Evolutionary conservation across 2,888 invertebrate genomes (phyloP), one percentile per base, ranked within the genome.

Genomic region (Cenopis cana): DNA sequence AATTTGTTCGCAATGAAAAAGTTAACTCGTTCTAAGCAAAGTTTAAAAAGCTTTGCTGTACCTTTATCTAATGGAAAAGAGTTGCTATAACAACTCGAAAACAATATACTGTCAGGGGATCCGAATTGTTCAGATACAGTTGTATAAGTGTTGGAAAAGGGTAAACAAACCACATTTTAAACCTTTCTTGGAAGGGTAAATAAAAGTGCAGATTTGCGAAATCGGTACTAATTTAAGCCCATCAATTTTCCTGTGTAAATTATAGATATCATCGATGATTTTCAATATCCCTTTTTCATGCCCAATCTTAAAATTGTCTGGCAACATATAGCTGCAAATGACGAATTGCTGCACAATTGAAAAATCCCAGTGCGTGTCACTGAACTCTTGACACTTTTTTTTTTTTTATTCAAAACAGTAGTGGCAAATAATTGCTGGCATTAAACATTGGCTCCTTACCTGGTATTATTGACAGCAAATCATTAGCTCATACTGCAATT

Each of bases 1-100:
- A 73, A 74, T 73, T 76, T 69, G 72, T 73, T 72, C 61, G 56
- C 75, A 76, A 75, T 75, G 72, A 72, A 75, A 73, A 76, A 74
- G 74, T 76, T 76, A 66, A 72, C 65, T 68, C 67, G 46, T 68
- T 33, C 72, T 69, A 69, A 72, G 56, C 68, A 55, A 74, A 74
- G 72, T 74, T 73, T 68, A 68, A 70, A 75, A 52, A 69, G 70
- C 74, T 62, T 70, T 66, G 64, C 50, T 50, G 52, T 54, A 55
- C 65, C 70, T 71, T 67, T 64, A 68, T 72, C 60, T 71, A 73
- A 74, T 73, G 68, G 68, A 69, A 69, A 73, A 75, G 69, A 74
- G 74, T 72, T 75, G 69, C 59, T 72, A 60, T 61, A 73, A 59
- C 59, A 66, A 50, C 36, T 72, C 61, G 66, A 60, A 69, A 72